Evolutionary conservation across 2,113 vertebrate species (phyloP), one percentile per base, ranked within the genome.

Genomic region (Xiphophorus hellerii): DNA sequence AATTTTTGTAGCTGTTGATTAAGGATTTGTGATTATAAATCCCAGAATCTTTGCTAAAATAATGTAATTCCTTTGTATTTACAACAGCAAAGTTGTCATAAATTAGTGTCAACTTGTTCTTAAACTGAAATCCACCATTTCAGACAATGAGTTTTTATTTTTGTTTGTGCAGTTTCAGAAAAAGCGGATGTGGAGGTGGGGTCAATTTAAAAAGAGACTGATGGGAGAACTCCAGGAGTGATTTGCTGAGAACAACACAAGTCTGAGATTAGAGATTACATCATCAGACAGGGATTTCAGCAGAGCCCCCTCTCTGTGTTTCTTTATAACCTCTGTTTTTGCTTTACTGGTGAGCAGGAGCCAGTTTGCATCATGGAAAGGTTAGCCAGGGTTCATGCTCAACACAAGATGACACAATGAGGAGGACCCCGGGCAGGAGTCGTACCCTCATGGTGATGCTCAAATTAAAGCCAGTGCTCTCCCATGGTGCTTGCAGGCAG

Each of bases 381-480:
- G 88, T 94, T 82, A 93, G 73, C 87, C 85, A 92, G 83, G 91
- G 92, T 93, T 94, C 86, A 92, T 35, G 61, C 48, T 68, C 15
- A 88, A 69, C 61, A 66, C 74, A 62, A 68, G 72, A 84, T 72
- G 64, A 80, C 76, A 83, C 66, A 73, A 86, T 66, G 72, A 88
- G 71, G 70, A 90, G 74, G 84, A 84, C 77, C 85, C 64, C 42
- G 9, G 80, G 81, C 80, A 39, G 82, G 63, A 84, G 71, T 30
- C 78, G 84, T 74, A 83, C 74, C 82, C 69, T 77, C 27, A 37
- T 73, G 33, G 66, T 30, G 62, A 65, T 63, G 62, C 69, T 81
- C 51, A 76, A 66, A 90, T 90, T 76, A 85, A 87, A 86, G 63
- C 37, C 39, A 22, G 66, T 78, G 73, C 87, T 89, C 65, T 74